These are phyloP conservation scores for Tipula unca DNA, from an alignment of 2,888 invertebrate species.

Conservation along the genomic window DNA sequence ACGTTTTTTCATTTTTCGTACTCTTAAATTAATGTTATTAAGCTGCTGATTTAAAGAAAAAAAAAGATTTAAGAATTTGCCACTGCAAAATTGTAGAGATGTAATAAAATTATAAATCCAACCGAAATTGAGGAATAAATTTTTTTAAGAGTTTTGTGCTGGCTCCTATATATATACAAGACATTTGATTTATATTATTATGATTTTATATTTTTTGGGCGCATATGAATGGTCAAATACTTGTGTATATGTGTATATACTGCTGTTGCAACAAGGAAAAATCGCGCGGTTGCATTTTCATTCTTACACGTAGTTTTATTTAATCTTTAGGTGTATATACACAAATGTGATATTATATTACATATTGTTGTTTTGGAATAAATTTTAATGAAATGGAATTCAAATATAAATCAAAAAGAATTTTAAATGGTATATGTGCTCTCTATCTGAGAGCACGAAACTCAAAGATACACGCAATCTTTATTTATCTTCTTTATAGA, in stretches of 20 bases:
- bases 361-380: neutral
- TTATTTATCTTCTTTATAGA: neutral
- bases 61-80: conserved; percentile 9
- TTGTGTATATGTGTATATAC: neutral
- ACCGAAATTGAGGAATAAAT: neutral
- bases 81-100: conserved; percentile 18
- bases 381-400: neutral
- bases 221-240: neutral
- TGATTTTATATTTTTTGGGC: neutral
- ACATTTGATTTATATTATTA: conserved; percentile 8
- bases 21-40: conserved; percentile 18
- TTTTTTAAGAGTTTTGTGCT: neutral
- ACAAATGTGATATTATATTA: neutral
- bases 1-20: conserved; percentile 17
- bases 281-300: neutral
- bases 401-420: neutral
- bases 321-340: neutral
- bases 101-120: conserved; percentile 16
- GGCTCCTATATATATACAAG: neutral
- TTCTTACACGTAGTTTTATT: neutral
- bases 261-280: neutral
- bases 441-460: neutral
- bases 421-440: neutral
- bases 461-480: neutral
- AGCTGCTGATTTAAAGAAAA: conserved; percentile 17